Conservation (phyloP, 2,888 invertebrate species). For the Drosophila rellima region DNA sequence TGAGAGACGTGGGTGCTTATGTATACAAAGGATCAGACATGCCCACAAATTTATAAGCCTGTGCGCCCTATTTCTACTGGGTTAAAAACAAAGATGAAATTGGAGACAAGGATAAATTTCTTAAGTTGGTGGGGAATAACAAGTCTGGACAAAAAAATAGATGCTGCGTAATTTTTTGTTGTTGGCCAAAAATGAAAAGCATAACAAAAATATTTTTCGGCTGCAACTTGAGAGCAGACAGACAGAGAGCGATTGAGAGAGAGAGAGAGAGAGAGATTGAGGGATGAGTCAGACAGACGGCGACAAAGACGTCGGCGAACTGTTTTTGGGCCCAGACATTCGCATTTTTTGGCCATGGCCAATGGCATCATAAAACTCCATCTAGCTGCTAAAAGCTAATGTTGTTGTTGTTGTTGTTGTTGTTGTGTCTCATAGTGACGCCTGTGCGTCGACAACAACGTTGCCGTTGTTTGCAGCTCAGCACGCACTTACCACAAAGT, state of each 20-base stretch:
- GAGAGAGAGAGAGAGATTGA: constrained; percentile 1
- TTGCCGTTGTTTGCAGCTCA: constrained; percentile 40
- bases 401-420: constrained; percentile 26
- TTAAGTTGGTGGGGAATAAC: not conserved
- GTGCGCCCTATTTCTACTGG: not conserved
- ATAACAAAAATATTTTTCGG: constrained; percentile 74
- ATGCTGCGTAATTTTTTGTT: constrained; percentile 65
- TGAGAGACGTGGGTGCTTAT: too few species aligned
- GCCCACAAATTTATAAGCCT: not conserved
- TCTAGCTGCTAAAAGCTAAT: constrained; percentile 39
- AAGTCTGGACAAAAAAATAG: constrained; percentile 13
- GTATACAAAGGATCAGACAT: not conserved
- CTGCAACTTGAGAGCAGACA: constrained; percentile 40
- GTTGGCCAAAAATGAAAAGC: constrained; percentile 37
- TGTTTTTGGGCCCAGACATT: constrained; percentile 58
- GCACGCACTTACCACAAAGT: constrained; percentile 51
- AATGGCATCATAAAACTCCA: constrained; percentile 78
- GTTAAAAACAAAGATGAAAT: not conserved
- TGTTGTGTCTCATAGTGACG: too few species aligned
- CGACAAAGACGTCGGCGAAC: constrained; percentile 64
- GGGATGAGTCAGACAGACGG: constrained; percentile 69
- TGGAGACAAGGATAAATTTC: constrained; percentile 5
- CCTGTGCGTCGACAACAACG: constrained; percentile 29
- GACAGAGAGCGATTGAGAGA: not conserved
- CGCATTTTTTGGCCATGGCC: constrained; percentile 75